Base-by-base conservation (phyloP, 2,888 invertebrate species). In the Lapara coniferarum region DNA sequence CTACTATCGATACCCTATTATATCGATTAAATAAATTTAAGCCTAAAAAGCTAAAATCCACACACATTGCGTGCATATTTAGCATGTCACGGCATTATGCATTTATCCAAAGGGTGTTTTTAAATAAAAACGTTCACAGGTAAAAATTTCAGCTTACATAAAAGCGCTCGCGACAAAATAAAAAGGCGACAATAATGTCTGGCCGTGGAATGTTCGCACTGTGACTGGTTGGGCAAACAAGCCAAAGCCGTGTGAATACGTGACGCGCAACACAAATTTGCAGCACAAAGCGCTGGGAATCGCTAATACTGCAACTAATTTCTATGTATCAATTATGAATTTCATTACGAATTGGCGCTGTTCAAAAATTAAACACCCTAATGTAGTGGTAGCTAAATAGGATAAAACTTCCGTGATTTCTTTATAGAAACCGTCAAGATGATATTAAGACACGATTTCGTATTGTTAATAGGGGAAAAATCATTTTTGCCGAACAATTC, bases 221-320 rank as follows among this genome's bases (percentile, higher is more conserved):
- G 81, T 76, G 75, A 77, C 75, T 75, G 76, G 71, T 71, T 71
- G 77, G 75, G 79, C 85, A 89, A 89, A 88, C 88, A 89, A 85
- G 81, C 81, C 83, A 75, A 79, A 82, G 81, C 82, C 80, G 82
- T 82, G 78, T 79, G 78, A 74, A 75, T 80, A 89, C 90, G 89
- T 89, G 90, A 88, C 86, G 76, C 69, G 89, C 82, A 86, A 82
- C 72, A 80, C 82, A 83, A 87, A 80, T 80, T 73, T 68, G 44
- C 13, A 19, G 10, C 37, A 16, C 19, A 37, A 16, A 37, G 51
- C 30, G 51, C 14, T 52, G 52, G 52, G 58, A 25, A 12, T 49
- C 58, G 25, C n/a, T 19, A 25, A 67, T 66, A 68, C 52, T 49
- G 19, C 56, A 16, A 55, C 44, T 66, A 53, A 51, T 58, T 52